Base-by-base conservation (phyloP, 2,113 vertebrate genomes). In the Cichladusa arquata region DNA sequence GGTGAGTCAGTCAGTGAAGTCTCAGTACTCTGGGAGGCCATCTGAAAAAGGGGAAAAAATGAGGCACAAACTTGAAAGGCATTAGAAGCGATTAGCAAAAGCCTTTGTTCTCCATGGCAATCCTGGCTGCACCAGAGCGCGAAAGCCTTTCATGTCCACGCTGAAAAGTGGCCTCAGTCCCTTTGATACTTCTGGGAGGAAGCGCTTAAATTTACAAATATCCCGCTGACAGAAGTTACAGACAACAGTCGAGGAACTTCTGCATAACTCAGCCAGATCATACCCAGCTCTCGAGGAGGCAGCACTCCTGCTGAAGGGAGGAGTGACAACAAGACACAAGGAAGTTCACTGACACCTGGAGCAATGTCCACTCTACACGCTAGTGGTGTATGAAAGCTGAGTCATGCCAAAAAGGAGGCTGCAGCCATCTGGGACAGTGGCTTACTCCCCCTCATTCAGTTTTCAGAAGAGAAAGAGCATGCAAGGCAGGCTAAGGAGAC, bases 21-120 rank as follows among this genome's bases (percentile, higher is more conserved):
- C 93, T 94, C 93, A 90, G 88, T 86, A 83, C 80, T 95, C 82
- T 84, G 80, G 36, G 82, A 96, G 82, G 93, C 86, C 89, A 87
- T 86, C 90, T 92, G 92, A 90, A 96, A 93, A 94, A 66, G 61
- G 36, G 82, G 86, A 36, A 74, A 97, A 97, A 96, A 94, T 81
- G 93, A 96, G 80, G 88, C 92, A 94, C 90, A 94, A 95, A 95
- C 93, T 95, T 96, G 94, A 97, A 97, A 96, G 95, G 90, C 92
- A 94, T 96, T 94, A 96, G 82, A 90, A 73, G 69, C 12, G 88
- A 97, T 96, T 96, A 96, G 86, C 86, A 93, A 71, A 90, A 95
- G 88, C 60, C 94, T 97, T 96, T 97, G 94, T 96, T 96, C 96
- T 95, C 94, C 92, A 54, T 54, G 85, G 87, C 93, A 92, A 92